These are phyloP conservation scores for Idaea aversata DNA, from an alignment of 2,888 invertebrate genomes.

Conservation along the genomic window DNA sequence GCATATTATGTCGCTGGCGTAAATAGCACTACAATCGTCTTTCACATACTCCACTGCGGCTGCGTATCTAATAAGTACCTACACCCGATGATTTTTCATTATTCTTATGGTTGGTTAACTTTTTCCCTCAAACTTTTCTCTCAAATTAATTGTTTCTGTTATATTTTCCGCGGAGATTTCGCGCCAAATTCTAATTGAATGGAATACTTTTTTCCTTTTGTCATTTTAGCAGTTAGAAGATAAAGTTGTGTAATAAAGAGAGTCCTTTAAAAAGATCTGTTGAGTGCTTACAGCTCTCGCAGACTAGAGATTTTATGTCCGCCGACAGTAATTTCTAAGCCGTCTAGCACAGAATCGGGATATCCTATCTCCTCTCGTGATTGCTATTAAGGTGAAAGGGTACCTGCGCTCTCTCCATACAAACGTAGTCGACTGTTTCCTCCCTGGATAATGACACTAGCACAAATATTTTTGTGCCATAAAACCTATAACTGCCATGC, in stretches of 20 bases:
- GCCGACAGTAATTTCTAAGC: background rate
- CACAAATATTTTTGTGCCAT: no score
- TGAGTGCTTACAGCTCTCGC: background rate
- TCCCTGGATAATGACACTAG: no score
- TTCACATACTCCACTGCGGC: no score
- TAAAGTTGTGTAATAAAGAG: slow-evolving; percentile 9
- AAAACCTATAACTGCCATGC: no score
- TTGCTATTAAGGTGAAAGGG: no score
- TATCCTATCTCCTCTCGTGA: no score
- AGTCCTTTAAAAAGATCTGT: slow-evolving; percentile 1
- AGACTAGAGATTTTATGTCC: background rate
- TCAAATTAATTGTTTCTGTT: slow-evolving; percentile 39
- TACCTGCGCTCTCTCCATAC: no score
- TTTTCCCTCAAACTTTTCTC: slow-evolving; percentile 26
- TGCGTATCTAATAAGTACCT: no score
- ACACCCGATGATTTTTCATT: no score
- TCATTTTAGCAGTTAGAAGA: slow-evolving; percentile 21
- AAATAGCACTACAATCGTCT: no score
- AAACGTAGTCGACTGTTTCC: no score
- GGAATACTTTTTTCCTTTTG: slow-evolving; percentile 23
- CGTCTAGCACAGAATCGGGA: no score
- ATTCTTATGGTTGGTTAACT: slow-evolving; percentile 5
- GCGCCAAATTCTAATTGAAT: slow-evolving; percentile 36
- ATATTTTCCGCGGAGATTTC: slow-evolving; percentile 29
- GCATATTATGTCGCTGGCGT: background rate